Base-by-base conservation (phyloP, 2,113 vertebrate genomes). In the Semnornis frantzii region DNA sequence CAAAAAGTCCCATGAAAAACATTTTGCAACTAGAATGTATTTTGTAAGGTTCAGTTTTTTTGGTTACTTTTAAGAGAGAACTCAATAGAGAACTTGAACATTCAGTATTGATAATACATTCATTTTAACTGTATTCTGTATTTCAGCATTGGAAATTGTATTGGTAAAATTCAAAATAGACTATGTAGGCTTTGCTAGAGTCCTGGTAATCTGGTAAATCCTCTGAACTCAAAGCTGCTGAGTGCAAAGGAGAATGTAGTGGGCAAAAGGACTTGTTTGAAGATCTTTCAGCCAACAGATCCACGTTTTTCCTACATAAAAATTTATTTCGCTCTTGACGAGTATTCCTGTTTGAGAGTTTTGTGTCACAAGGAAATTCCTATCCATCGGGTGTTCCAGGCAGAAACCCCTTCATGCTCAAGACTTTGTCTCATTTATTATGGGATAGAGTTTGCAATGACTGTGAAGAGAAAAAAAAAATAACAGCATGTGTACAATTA, bases 1-100 rank as follows among this genome's bases (percentile, higher is more conserved):
- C 11, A 12, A 91, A 74, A 84, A 62, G 9, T 86, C 30, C 33
- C 8, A 37, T n/a, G 25, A 46, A 77, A 92, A 85, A 16, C 6
- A 31, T 63, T 83, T 87, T 79, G 27, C 27, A 87, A 7, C 46
- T 27, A 3, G 28, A 11, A 52, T 33, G 10, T 79, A 3, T 83
- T 80, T 63, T 46, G 25, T 60, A 64, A 74, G 33, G 46, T 57
- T 92, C 37, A 48, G 9, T 60, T 68, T 83, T 83, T 94, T 92
- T 5, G 2, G 31, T 15, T 48, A 2, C 31, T 92, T 89, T 75
- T 59, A 39, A 39, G 44, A 54, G 58, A 84, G 20, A 15, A 55
- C 7, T 48, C 71, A 87, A 74, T 60, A 71, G 6, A 74, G 68
- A 74, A 52, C 12, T 34, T 34, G 10, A 15, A 62, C 15, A 19